Conservation (phyloP, 2,888 invertebrate species). For the Mimachlamys varia region DNA sequence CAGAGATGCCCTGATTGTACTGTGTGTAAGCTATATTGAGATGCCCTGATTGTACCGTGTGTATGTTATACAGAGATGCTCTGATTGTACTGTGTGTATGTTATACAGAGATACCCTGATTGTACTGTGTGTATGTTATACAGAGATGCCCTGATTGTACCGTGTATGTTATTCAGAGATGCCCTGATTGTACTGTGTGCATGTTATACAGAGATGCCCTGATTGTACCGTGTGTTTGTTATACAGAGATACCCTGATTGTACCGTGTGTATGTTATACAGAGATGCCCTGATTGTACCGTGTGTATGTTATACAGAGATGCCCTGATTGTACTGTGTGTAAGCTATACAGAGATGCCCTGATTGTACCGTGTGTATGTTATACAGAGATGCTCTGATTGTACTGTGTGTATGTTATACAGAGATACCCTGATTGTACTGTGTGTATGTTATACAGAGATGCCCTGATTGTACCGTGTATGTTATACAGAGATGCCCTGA, state of each 20-base stretch:
- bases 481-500: conserved; percentile 72
- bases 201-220: conserved; percentile 71
- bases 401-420: conserved; percentile 69
- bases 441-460: conserved; percentile 70
- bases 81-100: conserved; percentile 76
- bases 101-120: conserved; percentile 75
- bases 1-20: conserved; percentile 78
- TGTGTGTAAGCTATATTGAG: conserved; percentile 77
- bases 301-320: conserved; percentile 70
- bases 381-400: conserved; percentile 76
- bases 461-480: conserved; percentile 78
- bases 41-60: conserved; percentile 78
- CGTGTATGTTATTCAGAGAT: conserved; percentile 73
- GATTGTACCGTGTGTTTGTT: conserved; percentile 76
- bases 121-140: conserved; percentile 71
- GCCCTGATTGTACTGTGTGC: conserved; percentile 78
- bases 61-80: conserved; percentile 72
- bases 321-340: conserved; percentile 78
- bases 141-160: conserved; percentile 78
- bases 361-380: conserved; percentile 75
- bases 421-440: conserved; percentile 79
- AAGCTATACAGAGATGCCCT: conserved; percentile 77
- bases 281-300: conserved; percentile 79
- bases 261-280: conserved; percentile 69
- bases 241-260: conserved; percentile 76